These are phyloP conservation scores for Julus scandinavius DNA, from an alignment of 2,888 invertebrate species.

Conservation along the genomic window DNA sequence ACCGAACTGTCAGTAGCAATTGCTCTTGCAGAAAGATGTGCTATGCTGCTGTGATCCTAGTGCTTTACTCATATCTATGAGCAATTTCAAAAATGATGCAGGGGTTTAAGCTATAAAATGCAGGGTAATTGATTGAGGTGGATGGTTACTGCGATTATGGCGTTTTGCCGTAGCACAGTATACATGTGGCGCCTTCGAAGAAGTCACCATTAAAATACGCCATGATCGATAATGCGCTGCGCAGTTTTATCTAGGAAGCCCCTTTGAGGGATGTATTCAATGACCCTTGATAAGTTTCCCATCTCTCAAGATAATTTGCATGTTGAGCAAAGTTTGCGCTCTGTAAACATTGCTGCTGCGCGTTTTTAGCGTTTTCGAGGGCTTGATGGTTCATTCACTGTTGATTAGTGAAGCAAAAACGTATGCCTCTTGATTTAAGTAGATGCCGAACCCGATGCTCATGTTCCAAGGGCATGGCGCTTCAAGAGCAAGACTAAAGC, in stretches of 20 bases:
- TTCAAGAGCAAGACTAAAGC: constrained; percentile 4
- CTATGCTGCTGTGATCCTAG: background rate
- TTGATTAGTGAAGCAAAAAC: constrained; percentile 12
- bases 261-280: constrained; percentile 7
- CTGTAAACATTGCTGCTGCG: background rate
- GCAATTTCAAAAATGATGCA: background rate
- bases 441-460: background rate
- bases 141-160: background rate
- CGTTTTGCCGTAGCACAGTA: background rate
- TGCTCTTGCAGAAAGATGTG: background rate
- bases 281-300: background rate
- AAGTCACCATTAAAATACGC: background rate
- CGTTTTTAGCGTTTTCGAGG: constrained; percentile 12
- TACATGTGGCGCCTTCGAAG: background rate
- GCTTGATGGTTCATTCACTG: constrained; percentile 7
- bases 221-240: background rate
- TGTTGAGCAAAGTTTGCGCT: constrained; percentile 21
- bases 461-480: background rate
- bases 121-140: background rate
- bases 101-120: constrained; percentile 22
- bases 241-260: background rate
- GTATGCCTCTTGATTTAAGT: background rate
- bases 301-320: constrained; percentile 4
- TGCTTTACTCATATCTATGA: background rate
- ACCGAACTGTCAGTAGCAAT: background rate